phyloP scores from a whole-genome alignment of 2,888 invertebrate genomes.

The Drosophila prostipennis region DNA sequence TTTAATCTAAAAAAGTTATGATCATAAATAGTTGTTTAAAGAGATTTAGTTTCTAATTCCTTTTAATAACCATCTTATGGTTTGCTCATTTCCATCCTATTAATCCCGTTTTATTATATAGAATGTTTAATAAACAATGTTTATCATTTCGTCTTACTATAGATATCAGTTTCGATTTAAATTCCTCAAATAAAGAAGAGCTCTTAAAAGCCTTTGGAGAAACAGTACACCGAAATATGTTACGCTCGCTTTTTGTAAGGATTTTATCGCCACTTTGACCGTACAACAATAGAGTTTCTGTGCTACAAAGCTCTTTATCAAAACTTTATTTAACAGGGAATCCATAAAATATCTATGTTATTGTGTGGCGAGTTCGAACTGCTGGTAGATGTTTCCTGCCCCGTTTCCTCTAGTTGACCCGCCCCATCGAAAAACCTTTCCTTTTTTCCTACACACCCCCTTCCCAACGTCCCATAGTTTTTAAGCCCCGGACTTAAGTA shows the following conservation, averaged over 20 bases:
- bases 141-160: neutral
- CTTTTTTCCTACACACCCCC: too few relatives aligned
- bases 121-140: neutral
- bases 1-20: too few relatives aligned
- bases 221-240: neutral
- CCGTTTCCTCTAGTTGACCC: slow-evolving; percentile 26
- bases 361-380: slow-evolving; percentile 30
- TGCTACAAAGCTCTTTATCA: slow-evolving; percentile 27
- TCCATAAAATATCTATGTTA: slow-evolving; percentile 23
- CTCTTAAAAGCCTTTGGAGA: neutral
- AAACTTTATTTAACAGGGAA: slow-evolving; percentile 8
- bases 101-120: neutral
- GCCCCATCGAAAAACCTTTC: slow-evolving; percentile 14
- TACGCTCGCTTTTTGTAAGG: neutral
- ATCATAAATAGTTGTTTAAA: too few relatives aligned
- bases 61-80: neutral
- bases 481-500: slow-evolving; percentile 37
- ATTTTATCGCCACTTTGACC: neutral
- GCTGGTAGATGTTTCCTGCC: slow-evolving; percentile 29
- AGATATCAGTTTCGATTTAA: neutral
- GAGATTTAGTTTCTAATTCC: neutral
- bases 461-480: neutral
- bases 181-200: neutral
- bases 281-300: slow-evolving; percentile 14
- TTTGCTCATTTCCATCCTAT: neutral